These are phyloP conservation scores for Eupristina koningsbergeri DNA, from an alignment of 1,140 invertebrate species.

Conservation along the genomic window DNA sequence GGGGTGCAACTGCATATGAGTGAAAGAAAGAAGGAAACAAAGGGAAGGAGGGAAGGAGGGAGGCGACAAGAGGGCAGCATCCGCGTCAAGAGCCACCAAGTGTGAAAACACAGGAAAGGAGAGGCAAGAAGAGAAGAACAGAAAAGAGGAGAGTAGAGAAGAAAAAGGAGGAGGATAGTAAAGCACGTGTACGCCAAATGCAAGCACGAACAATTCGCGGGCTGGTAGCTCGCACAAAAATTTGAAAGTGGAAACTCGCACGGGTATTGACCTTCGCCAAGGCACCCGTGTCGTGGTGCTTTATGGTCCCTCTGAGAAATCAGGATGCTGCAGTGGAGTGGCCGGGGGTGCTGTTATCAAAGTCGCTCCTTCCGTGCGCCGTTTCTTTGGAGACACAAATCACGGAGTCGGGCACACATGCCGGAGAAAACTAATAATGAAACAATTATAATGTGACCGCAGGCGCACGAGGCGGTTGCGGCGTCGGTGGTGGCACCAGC, in stretches of 20 bases:
- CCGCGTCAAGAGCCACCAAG: too few species aligned
- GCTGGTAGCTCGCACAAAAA: too few species aligned
- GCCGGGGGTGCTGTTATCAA: too few species aligned
- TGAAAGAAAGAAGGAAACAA: too few species aligned
- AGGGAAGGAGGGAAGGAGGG: too few species aligned
- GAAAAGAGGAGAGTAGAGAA: neutral
- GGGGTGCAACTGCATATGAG: too few species aligned
- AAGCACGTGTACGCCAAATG: conserved; percentile 35
- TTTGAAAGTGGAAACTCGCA: too few species aligned
- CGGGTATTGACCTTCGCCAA: too few species aligned
- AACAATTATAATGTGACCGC: neutral
- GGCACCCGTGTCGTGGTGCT: neutral
- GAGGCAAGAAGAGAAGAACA: too few species aligned
- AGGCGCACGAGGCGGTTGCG: conserved; percentile 13
- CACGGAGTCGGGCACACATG: neutral
- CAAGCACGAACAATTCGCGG: too few species aligned
- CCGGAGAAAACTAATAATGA: conserved; percentile 21
- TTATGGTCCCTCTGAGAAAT: too few species aligned
- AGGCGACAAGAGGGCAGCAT: neutral
- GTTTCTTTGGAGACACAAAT: neutral
- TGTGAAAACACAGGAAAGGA: too few species aligned
- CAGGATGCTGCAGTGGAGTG: neutral
- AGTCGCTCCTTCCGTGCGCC: neutral
- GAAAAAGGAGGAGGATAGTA: neutral
- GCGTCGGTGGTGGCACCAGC: neutral